Percentiles rank a stretch among this genome's conserved stretches.
Conservation (phyloP, 2,888 invertebrate species). For the Scrobipalpa costella region DNA sequence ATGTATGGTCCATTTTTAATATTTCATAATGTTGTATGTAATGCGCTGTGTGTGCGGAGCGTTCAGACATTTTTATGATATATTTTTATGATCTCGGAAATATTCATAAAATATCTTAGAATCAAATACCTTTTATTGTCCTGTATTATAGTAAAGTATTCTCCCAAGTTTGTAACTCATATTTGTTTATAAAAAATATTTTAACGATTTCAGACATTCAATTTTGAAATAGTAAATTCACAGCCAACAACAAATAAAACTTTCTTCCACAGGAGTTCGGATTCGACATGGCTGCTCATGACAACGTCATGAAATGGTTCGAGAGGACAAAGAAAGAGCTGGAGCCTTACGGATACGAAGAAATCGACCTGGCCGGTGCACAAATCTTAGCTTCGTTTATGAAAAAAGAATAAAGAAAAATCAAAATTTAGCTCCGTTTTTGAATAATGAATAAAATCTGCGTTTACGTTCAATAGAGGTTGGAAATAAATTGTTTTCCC, state of each 20-base stretch:
- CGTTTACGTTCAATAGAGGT: neutral
- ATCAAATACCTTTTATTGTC: no score
- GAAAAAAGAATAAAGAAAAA: conserved; percentile 61
- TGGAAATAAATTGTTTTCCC: conserved; percentile 6
- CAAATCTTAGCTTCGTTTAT: conserved; percentile 77
- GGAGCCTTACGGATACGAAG: conserved; percentile 85
- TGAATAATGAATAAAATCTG: conserved; percentile 60
- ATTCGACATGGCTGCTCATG: conserved; percentile 79
- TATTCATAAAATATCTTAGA: no score
- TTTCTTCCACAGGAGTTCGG: conserved; percentile 65
- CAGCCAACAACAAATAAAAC: neutral
- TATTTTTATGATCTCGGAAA: no score
- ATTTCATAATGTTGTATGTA: no score
- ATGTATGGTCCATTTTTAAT: conserved; percentile 62
- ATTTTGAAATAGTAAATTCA: no score
- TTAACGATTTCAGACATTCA: no score
- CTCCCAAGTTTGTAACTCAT: no score
- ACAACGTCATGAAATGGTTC: conserved; percentile 84
- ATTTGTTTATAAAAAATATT: no score
- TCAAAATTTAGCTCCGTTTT: conserved; percentile 76
- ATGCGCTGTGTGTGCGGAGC: no score
- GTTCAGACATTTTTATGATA: no score
- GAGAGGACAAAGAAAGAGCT: conserved; percentile 83
- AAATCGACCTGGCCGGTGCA: conserved; percentile 83
- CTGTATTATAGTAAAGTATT: no score